phyloP scores from a whole-genome alignment of 64 coral and sea anemone species.

The Catalaphyllia jardinei region DNA sequence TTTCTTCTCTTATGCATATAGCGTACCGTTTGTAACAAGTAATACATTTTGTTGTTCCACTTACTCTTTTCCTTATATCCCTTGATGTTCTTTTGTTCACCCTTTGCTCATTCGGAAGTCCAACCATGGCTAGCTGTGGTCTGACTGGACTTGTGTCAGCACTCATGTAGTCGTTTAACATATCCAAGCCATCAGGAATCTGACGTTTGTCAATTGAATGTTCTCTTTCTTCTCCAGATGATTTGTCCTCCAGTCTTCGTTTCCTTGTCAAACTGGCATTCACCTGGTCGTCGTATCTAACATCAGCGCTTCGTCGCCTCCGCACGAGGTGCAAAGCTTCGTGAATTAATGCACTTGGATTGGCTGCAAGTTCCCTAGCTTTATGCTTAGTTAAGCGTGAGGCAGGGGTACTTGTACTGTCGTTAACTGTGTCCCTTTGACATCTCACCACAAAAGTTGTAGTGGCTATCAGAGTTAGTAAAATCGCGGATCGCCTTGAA shows the following conservation, averaged over 20 bases:
- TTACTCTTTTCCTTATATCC: background rate
- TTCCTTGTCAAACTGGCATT: background rate
- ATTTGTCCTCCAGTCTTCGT: background rate
- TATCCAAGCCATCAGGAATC: conserved; percentile 20
- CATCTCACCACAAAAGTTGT: background rate
- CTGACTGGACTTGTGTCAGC: background rate
- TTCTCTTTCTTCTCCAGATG: conserved; percentile 11
- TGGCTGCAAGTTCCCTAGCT: conserved; percentile 19
- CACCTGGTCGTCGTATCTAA: conserved; percentile 20
- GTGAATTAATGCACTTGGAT: conserved; percentile 23
- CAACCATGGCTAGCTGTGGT: background rate
- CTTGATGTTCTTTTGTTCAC: background rate
- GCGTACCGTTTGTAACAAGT: no score
- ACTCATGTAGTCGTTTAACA: background rate
- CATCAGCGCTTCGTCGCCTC: conserved; percentile 8
- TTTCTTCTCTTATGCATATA: no score
- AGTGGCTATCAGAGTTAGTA: background rate
- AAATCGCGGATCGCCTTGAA: background rate
- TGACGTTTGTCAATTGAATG: conserved; percentile 37
- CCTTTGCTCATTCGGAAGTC: background rate
- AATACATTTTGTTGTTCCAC: background rate
- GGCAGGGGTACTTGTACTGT: conserved; percentile 23
- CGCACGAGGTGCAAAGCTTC: conserved; percentile 24
- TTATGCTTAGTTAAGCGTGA: conserved; percentile 6
- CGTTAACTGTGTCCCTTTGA: background rate